Conservation (phyloP, 2,113 vertebrate genomes). For the Myiopsitta monachus region DNA sequence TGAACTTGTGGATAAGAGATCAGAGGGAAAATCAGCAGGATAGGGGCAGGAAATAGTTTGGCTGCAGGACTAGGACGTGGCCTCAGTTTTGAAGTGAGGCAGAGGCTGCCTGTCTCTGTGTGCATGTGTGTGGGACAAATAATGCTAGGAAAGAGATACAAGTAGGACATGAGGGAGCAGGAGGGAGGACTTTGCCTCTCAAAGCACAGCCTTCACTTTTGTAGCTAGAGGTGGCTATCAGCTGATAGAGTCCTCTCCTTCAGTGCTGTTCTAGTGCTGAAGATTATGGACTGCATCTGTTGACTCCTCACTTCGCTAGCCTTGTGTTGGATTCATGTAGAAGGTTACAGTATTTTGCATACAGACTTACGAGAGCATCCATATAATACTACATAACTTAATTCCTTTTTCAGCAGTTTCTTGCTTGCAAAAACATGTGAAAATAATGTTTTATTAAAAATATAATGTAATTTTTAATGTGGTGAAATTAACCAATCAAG, state of each 20-base stretch:
- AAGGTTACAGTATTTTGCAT: neutral
- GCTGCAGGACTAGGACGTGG: neutral
- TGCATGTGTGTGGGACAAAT: rapidly evolving
- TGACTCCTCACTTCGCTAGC: neutral
- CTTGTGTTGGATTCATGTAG: neutral
- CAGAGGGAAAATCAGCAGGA: rapidly evolving
- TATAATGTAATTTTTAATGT: neutral
- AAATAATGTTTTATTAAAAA: neutral
- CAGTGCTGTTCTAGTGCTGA: neutral
- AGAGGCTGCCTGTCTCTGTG: neutral
- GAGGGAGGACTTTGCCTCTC: neutral
- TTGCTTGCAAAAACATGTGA: neutral
- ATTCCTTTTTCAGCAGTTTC: neutral
- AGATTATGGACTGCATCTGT: neutral
- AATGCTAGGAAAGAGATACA: neutral
- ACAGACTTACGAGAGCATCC: neutral
- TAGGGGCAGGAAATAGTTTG: neutral
- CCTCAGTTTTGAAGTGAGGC: neutral
- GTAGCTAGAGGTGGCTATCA: neutral
- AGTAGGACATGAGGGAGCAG: neutral
- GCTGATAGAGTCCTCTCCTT: neutral
- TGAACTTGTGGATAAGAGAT: neutral
- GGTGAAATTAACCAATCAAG: neutral
- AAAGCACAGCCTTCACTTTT: neutral
- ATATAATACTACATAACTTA: neutral